Evolutionary conservation across 2,888 invertebrate genomes (phyloP).

Genomic region (Dasypolia templi): DNA sequence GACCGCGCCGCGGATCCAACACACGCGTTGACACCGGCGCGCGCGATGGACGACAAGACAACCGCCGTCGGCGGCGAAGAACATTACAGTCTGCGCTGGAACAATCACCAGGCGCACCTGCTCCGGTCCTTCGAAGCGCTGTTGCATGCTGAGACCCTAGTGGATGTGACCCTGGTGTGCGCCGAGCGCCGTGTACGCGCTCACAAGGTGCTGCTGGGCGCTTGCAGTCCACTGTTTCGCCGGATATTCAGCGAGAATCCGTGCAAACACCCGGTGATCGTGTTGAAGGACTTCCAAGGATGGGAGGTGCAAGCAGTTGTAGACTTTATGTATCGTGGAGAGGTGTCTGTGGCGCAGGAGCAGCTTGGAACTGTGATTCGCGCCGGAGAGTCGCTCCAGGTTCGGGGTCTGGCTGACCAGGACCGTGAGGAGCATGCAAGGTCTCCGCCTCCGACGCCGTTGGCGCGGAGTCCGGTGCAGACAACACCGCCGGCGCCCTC

Average conservation of each 20-base stretch:
- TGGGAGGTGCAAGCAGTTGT: constrained; percentile 97
- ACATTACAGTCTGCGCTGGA: constrained; percentile 98
- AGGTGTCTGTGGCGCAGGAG: constrained; percentile 96
- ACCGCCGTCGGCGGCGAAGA: constrained; percentile 90
- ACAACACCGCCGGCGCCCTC: constrained; percentile 85
- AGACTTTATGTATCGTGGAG: constrained; percentile 98
- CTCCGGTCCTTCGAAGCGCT: constrained; percentile 97
- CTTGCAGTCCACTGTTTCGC: constrained; percentile 97
- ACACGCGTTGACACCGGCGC: constrained; percentile 83
- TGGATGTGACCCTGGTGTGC: constrained; percentile 97
- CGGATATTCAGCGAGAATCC: constrained; percentile 97
- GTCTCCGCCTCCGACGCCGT: constrained; percentile 83
- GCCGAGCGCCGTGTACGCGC: constrained; percentile 96
- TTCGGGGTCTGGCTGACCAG: constrained; percentile 94
- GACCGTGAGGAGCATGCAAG: constrained; percentile 86
- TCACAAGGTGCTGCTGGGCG: constrained; percentile 97
- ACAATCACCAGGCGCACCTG: constrained; percentile 97
- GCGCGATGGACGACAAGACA: constrained; percentile 88
- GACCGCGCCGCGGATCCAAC: constrained; percentile 72
- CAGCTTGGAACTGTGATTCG: constrained; percentile 95
- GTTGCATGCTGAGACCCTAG: constrained; percentile 95
- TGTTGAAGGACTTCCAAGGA: constrained; percentile 96
- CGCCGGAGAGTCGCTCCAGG: constrained; percentile 96
- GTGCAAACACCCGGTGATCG: constrained; percentile 98
- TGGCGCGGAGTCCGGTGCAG: constrained; percentile 86